Evolutionary conservation across 1,140 invertebrate species (phyloP).

Genomic region (Nautilus pompilius): DNA sequence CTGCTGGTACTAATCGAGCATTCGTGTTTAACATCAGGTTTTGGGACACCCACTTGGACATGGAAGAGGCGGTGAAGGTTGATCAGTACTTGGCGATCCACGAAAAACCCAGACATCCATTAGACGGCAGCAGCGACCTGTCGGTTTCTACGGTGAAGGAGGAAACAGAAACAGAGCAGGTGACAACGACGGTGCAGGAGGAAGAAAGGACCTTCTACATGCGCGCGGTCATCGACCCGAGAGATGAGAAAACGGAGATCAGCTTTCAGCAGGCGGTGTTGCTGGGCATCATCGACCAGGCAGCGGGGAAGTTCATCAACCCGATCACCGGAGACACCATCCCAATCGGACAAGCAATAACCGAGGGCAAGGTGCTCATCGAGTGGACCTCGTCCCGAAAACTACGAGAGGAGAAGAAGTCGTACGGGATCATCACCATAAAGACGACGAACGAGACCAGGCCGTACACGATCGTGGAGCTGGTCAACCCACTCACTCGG

Average conservation of each 20-base stretch:
- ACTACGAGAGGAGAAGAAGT: slow-evolving; percentile 40
- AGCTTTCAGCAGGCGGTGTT: slow-evolving; percentile 42
- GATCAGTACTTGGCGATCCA: slow-evolving; percentile 26
- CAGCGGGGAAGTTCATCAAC: slow-evolving; percentile 25
- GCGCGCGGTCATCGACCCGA: slow-evolving; percentile 40
- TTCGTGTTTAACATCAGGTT: slow-evolving; percentile 27
- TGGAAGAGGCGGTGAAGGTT: slow-evolving; percentile 13
- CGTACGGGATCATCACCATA: slow-evolving; percentile 50
- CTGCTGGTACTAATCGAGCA: too few species aligned
- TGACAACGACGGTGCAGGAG: slow-evolving; percentile 27
- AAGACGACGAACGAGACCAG: slow-evolving; percentile 40
- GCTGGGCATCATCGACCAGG: slow-evolving; percentile 44
- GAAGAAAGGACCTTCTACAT: slow-evolving; percentile 48
- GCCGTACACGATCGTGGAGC: slow-evolving; percentile 41
- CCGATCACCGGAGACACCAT: slow-evolving; percentile 36
- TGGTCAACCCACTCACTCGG: slow-evolving; percentile 37
- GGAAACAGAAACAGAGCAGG: slow-evolving; percentile 29
- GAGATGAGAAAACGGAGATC: slow-evolving; percentile 25
- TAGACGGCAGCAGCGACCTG: slow-evolving; percentile 16
- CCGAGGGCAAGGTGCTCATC: slow-evolving; percentile 54
- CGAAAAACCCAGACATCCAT: slow-evolving; percentile 31
- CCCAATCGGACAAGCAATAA: slow-evolving; percentile 59
- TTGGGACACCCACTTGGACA: slow-evolving; percentile 41
- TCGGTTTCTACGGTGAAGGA: slow-evolving; percentile 8
- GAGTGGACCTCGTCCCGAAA: slow-evolving; percentile 41